Evolutionary conservation across 2,113 vertebrate genomes (phyloP).

Genomic region (Sceloporus undulatus): DNA sequence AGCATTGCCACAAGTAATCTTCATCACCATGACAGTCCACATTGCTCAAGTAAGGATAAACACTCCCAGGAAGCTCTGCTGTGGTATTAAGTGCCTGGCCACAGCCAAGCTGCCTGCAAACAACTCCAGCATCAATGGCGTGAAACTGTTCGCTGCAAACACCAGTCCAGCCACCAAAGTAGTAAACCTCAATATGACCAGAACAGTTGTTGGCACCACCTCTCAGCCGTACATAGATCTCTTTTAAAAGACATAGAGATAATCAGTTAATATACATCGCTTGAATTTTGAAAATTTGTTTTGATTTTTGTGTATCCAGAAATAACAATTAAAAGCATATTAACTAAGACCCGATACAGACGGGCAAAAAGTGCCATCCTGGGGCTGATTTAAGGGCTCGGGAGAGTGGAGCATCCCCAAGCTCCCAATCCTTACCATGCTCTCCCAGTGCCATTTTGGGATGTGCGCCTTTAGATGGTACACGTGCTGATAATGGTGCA

Average conservation of each 20-base stretch:
- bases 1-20: conserved; percentile 11
- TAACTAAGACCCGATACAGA: too few relatives aligned
- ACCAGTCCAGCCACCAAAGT: background rate
- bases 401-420: too few relatives aligned
- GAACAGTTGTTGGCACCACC: background rate
- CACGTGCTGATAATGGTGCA: too few relatives aligned
- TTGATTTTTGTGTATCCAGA: background rate
- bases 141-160: background rate
- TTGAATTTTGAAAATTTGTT: background rate
- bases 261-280: background rate
- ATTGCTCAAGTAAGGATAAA: background rate
- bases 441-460: background rate
- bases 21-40: background rate
- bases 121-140: background rate
- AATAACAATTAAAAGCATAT: background rate
- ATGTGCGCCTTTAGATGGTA: background rate
- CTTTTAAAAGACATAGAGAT: background rate
- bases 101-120: conserved; percentile 18
- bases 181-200: conserved; percentile 7
- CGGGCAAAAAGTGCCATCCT: too few relatives aligned
- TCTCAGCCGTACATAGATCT: background rate
- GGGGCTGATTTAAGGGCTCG: too few relatives aligned
- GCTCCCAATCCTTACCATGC: too few relatives aligned
- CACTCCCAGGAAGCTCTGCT: rapidly evolving
- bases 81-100: background rate